Base-by-base conservation (phyloP, 2,888 invertebrate genomes). In the Tribolium freemani region DNA sequence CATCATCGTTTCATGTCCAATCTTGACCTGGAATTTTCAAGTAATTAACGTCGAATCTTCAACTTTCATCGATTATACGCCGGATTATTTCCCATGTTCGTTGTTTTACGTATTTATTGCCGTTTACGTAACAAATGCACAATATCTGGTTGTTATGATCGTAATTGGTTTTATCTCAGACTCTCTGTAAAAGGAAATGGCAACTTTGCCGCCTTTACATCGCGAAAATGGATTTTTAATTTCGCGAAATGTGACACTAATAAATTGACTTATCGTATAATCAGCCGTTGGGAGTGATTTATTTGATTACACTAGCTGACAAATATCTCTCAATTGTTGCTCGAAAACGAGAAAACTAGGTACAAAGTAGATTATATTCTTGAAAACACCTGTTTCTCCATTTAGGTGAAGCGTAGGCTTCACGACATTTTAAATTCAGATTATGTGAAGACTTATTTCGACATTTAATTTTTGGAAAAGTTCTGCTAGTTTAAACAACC, bases 21-120 rank as follows among this genome's bases (percentile, higher is more conserved):
- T 64, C 66, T 66, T 66, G 66, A 54, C 66, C 66, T 66, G 66
- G 66, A 63, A 63, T 63, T 50, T 38, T 51, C 30, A 63, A 31
- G 50, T 60, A 63, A 63, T 63, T 50, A 60, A n/a, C 44, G 60
- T 60, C 51, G 63, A 63, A 63, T 63, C 63, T 63, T 63, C 63
- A 50, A 63, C 63, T 50, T 63, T 51, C 60, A 60, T 60, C 60
- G 60, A 60, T 60, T 60, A 60, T 46, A 48, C 46, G 9, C 46
- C 2, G 48, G 21, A 26, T 48, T 60, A 26, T 44, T 48, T 46
- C 44, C n/a, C 60, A 30, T 10, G 20, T 58, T 45, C 46, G 46
- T 21, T 46, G 30, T 58, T 58, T 58, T 58, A 44, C 44, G 20
- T 16, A 20, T 54, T 45, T 38, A 30, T 26, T 10, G 16, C 26